Percentiles rank a stretch among this genome's conserved stretches.
Evolutionary conservation across 2,888 invertebrate species (phyloP).

Genomic region (Heliconius ismenius): DNA sequence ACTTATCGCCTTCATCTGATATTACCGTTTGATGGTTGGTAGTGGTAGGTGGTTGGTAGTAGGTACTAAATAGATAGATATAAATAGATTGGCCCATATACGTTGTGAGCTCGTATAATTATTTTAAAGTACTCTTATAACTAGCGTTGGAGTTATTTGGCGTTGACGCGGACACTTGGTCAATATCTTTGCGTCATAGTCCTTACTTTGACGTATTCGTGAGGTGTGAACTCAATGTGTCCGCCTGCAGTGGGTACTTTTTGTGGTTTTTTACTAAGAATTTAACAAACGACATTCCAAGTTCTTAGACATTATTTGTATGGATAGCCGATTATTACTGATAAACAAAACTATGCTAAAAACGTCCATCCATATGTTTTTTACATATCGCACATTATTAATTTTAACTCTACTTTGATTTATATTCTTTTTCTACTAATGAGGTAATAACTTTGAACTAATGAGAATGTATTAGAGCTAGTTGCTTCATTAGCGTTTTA

Average conservation of each 20-base stretch:
- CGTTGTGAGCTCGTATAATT: not conserved
- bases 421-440: constrained; percentile 13
- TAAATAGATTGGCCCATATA: constrained; percentile 11
- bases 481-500: constrained; percentile 17
- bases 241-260: constrained; percentile 45
- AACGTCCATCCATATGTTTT: not conserved
- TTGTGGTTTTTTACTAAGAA: constrained; percentile 44
- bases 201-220: constrained; percentile 49
- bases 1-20: too few species aligned
- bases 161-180: constrained; percentile 36
- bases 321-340: constrained; percentile 9
- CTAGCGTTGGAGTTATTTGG: constrained; percentile 38
- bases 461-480: constrained; percentile 5
- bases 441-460: constrained; percentile 13
- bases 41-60: too few species aligned
- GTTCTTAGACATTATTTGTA: constrained; percentile 9
- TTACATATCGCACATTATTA: not conserved
- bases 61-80: not conserved
- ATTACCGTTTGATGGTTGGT: too few species aligned
- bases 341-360: not conserved
- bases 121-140: constrained; percentile 38
- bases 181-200: constrained; percentile 47
- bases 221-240: constrained; percentile 49
- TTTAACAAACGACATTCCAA: constrained; percentile 28
- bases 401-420: not conserved